Evolutionary conservation across 2,888 invertebrate species (phyloP).

Genomic region (Sipha maydis): DNA sequence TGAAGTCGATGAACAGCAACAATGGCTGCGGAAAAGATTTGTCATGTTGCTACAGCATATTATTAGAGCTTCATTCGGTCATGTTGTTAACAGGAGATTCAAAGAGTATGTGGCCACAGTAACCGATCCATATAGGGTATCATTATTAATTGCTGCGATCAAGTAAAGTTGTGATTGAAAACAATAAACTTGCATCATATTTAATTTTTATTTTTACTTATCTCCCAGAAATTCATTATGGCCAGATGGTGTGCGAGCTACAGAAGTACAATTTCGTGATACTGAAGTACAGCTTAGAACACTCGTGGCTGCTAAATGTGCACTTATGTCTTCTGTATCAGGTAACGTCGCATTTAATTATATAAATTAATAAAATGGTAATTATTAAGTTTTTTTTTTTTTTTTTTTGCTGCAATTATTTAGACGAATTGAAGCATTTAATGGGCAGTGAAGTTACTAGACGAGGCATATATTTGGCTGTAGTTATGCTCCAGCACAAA

Average conservation of each 20-base stretch:
- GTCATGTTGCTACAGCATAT: constrained; percentile 81
- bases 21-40: constrained; percentile 82
- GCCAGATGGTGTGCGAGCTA: constrained; percentile 73
- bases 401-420: constrained; percentile 64
- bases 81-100: constrained; percentile 86
- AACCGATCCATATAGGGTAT: constrained; percentile 88
- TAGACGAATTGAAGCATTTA: constrained; percentile 88
- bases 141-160: constrained; percentile 66
- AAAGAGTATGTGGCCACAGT: constrained; percentile 86
- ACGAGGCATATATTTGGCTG: constrained; percentile 83
- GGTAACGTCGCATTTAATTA: constrained; percentile 69
- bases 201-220: constrained; percentile 17
- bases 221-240: constrained; percentile 72
- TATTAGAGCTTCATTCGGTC: constrained; percentile 82
- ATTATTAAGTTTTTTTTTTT: too few species aligned
- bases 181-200: constrained; percentile 5
- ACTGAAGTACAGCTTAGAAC: constrained; percentile 77
- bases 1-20: constrained; percentile 82
- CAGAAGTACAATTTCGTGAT: constrained; percentile 71
- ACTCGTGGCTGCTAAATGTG: constrained; percentile 85
- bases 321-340: constrained; percentile 83
- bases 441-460: constrained; percentile 89
- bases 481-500: constrained; percentile 88
- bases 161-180: constrained; percentile 49
- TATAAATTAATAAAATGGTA: background rate